phyloP scores from a whole-genome alignment of 2,113 vertebrate species.

The human region GRCh38 chr17:10684501-10685000 shows the following conservation, averaged over 20 bases:
- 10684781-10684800: not conserved
- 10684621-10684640: not conserved
- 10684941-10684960: not conserved
- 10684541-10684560: not conserved
- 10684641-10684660: not conserved
- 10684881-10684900: not conserved
- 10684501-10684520: not conserved
- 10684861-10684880: not conserved
- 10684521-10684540: not conserved
- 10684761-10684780: not conserved
- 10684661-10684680: not conserved
- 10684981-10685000: not conserved
- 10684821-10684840: not conserved
- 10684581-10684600: not conserved
- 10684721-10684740: not conserved
- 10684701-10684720: not conserved
- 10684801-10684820: not conserved
- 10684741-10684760: not conserved
- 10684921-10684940: not conserved
- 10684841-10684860: not conserved
- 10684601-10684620: not conserved
- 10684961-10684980: not conserved
- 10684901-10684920: not conserved
- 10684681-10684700: not conserved
- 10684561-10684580: not conserved